Evolutionary conservation across 1,140 invertebrate species (phyloP).

Genomic region (Leptinotarsa lineolata): DNA sequence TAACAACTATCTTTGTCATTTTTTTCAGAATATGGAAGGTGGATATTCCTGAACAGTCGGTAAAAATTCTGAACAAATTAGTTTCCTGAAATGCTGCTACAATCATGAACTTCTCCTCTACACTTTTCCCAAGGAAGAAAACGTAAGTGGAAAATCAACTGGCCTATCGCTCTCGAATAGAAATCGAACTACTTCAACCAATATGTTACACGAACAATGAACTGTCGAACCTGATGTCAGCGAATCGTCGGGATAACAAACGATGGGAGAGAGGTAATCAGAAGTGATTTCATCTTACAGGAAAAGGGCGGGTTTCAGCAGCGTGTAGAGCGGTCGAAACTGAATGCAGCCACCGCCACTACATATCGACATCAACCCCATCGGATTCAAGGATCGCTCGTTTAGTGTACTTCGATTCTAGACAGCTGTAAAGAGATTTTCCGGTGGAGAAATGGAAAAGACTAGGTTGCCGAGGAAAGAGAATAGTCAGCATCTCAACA

Average conservation of each 20-base stretch:
- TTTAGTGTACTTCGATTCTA: conserved; percentile 9
- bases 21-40: too few species aligned
- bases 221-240: conserved; percentile 56
- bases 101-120: neutral
- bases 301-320: conserved; percentile 53
- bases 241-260: conserved; percentile 52
- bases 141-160: neutral
- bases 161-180: neutral
- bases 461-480: neutral
- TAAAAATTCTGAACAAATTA: too few species aligned
- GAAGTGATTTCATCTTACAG: conserved; percentile 54
- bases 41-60: too few species aligned
- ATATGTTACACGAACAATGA: conserved; percentile 55
- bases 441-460: neutral
- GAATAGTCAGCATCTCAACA: too few species aligned
- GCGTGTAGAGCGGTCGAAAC: conserved; percentile 48
- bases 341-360: conserved; percentile 32
- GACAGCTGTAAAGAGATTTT: conserved; percentile 18
- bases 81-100: neutral
- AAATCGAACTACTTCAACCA: conserved; percentile 34
- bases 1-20: too few species aligned
- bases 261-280: conserved; percentile 52
- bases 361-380: conserved; percentile 37
- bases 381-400: conserved; percentile 10
- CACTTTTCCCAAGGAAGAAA: neutral